Conservation (phyloP, 2,797 vertebrate genomes). For the Mormyrops attenuatus region DNA sequence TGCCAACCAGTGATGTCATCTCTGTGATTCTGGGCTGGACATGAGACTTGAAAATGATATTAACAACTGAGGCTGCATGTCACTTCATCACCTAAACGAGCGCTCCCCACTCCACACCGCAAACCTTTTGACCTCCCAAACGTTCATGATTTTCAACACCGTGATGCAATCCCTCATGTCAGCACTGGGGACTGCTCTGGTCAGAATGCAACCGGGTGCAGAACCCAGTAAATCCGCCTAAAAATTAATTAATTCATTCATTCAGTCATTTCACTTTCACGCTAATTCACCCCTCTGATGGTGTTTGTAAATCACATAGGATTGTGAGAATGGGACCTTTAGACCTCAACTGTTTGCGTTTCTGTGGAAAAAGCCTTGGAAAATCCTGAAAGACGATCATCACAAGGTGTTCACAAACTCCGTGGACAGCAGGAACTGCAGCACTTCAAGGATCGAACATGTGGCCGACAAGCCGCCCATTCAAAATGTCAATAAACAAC, state of each 20-base stretch:
- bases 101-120: background rate
- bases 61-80: background rate
- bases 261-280: background rate
- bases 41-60: background rate
- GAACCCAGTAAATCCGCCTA: background rate
- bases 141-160: background rate
- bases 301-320: conserved; percentile 18
- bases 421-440: background rate
- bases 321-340: background rate
- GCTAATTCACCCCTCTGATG: background rate
- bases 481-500: background rate
- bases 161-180: background rate
- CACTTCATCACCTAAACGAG: background rate
- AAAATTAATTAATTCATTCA: background rate
- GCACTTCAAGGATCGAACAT: background rate
- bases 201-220: background rate
- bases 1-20: background rate
- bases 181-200: background rate
- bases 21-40: background rate
- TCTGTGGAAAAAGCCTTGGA: background rate
- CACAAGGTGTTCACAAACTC: background rate
- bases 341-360: background rate
- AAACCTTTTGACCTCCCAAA: background rate
- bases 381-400: background rate
- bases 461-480: background rate